Evolutionary conservation across 2,113 vertebrate genomes (phyloP).

Genomic region (Platysteira castanea): DNA sequence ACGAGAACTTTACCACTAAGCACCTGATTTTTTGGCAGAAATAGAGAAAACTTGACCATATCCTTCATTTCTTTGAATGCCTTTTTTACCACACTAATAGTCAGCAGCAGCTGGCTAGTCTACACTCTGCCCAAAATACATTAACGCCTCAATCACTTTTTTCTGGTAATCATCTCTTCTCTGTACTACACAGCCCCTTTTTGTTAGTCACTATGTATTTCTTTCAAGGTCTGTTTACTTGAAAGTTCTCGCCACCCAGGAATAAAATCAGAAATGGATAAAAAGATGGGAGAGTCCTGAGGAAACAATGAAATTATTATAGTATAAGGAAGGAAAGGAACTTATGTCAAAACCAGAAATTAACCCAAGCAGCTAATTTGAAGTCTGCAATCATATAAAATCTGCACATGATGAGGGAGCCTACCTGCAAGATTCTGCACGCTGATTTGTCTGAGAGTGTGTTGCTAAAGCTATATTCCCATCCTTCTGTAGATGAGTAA

Average conservation of each 20-base stretch:
- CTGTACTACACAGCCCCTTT: background rate
- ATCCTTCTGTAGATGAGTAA: background rate
- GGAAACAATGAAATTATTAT: background rate
- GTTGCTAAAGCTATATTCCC: background rate
- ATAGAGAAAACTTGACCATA: background rate
- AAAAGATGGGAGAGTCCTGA: background rate
- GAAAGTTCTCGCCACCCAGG: background rate
- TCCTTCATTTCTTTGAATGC: background rate
- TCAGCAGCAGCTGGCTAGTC: background rate
- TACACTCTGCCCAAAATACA: background rate
- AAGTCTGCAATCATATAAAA: background rate
- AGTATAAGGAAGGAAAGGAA: background rate
- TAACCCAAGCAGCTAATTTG: background rate
- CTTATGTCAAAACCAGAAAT: background rate
- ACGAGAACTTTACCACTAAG: background rate
- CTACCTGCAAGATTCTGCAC: background rate
- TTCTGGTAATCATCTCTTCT: background rate
- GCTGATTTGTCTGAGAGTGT: background rate
- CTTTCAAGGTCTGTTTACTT: background rate
- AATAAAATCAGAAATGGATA: background rate
- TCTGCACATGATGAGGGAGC: rapidly evolving
- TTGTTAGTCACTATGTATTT: background rate
- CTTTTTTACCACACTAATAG: background rate
- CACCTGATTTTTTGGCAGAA: background rate
- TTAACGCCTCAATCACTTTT: background rate